phyloP scores from a whole-genome alignment of 2,113 vertebrate genomes.

The Chloropsis hardwickii region DNA sequence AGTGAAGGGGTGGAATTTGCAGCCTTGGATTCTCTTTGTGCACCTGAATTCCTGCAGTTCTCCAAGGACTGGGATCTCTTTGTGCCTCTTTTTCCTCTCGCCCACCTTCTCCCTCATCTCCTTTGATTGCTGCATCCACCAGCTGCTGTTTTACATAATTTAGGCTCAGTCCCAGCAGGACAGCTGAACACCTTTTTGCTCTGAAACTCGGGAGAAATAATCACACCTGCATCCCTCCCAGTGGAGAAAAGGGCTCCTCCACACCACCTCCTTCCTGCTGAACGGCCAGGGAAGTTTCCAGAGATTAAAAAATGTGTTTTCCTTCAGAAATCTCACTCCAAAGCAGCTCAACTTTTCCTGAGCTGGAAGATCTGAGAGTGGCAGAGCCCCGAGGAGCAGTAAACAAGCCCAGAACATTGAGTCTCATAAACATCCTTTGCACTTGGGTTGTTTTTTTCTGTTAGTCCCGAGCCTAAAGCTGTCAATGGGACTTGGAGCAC shows the following conservation, averaged over 20 bases:
- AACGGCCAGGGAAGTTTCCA: not conserved
- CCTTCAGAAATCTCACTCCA: not conserved
- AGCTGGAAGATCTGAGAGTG: not conserved
- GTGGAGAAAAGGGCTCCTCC: not conserved
- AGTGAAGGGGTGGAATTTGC: not conserved
- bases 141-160: not conserved
- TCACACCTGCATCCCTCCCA: not conserved
- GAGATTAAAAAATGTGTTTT: not conserved
- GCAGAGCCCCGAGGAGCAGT: slow-evolving; percentile 9
- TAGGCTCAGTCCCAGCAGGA: not conserved
- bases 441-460: not conserved
- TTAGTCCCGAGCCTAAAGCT: slow-evolving; percentile 27
- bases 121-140: not conserved
- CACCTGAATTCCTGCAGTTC: not conserved
- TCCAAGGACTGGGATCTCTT: not conserved
- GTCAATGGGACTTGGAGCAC: not conserved
- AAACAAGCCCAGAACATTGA: slow-evolving; percentile 45
- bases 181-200: not conserved
- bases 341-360: not conserved
- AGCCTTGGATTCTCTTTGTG: not conserved
- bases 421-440: slow-evolving; percentile 58
- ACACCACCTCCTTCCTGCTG: not conserved
- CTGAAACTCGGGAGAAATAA: not conserved
- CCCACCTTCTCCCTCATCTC: not conserved
- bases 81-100: not conserved